A percentile compares a stretch with the other conserved stretches of the same genome.
phyloP scores from a whole-genome alignment of 2,113 vertebrate species.

The Rhadina sibilatrix region DNA sequence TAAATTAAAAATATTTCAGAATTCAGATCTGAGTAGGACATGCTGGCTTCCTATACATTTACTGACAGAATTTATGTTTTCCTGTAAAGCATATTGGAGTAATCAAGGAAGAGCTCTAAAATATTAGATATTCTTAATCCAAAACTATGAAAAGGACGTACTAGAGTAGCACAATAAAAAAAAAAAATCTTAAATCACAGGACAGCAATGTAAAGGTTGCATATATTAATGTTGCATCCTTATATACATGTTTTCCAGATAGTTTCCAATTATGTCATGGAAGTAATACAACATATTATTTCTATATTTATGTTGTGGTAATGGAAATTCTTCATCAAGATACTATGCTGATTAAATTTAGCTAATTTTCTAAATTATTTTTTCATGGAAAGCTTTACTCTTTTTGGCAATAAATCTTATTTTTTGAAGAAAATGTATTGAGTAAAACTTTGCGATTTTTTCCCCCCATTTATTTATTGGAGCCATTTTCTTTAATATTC shows the following conservation, averaged over 20 bases:
- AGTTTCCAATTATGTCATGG: neutral
- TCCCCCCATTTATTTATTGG: neutral
- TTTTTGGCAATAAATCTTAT: neutral
- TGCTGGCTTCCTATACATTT: neutral
- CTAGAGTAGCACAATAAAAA: neutral
- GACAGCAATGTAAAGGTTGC: neutral
- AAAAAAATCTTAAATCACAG: neutral
- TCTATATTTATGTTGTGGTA: neutral
- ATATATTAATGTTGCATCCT: neutral
- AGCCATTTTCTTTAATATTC: neutral
- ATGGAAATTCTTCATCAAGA: neutral
- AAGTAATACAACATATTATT: neutral
- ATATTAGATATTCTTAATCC: neutral
- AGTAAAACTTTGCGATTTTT: neutral
- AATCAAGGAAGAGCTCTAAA: neutral
- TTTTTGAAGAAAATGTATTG: neutral
- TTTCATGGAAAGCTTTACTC: neutral
- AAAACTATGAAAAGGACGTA: neutral
- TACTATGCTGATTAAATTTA: neutral
- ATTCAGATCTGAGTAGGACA: neutral
- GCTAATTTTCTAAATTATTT: neutral
- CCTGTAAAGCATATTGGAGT: neutral
- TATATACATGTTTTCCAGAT: neutral
- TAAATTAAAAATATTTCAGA: constrained; percentile 6
- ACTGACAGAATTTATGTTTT: constrained; percentile 4